A percentile compares a stretch with the other conserved stretches of the same genome.
Evolutionary conservation across 2,113 vertebrate genomes (phyloP).

Genomic region (Genyomyrus donnyi): DNA sequence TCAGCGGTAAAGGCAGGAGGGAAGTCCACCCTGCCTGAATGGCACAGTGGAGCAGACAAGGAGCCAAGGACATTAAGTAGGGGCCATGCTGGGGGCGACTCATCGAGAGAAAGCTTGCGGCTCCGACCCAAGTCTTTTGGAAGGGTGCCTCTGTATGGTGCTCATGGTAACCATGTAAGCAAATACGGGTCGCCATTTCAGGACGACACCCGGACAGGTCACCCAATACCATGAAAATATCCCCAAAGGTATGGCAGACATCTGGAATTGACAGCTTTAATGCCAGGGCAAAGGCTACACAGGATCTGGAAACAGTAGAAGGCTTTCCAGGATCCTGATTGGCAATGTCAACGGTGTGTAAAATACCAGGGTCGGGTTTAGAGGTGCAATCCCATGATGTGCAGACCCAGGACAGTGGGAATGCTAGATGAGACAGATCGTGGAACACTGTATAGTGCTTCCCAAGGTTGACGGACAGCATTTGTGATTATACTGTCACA

Average conservation of each 20-base stretch:
- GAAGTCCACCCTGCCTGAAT: neutral
- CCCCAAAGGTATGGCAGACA: conserved; percentile 52
- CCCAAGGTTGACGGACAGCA: neutral
- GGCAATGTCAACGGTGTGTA: conserved; percentile 45
- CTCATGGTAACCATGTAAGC: conserved; percentile 58
- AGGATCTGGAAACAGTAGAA: conserved; percentile 56
- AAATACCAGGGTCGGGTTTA: neutral
- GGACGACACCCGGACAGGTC: conserved; percentile 42
- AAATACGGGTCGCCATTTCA: conserved; percentile 60
- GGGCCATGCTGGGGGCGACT: neutral
- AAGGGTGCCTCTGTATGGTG: conserved; percentile 48
- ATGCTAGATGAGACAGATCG: neutral
- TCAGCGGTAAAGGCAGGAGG: neutral
- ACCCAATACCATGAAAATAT: conserved; percentile 66
- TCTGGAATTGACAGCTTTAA: conserved; percentile 56
- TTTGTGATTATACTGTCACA: neutral
- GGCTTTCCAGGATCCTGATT: conserved; percentile 41
- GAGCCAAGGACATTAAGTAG: neutral
- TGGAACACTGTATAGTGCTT: neutral
- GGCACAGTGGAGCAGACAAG: neutral
- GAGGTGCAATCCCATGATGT: neutral
- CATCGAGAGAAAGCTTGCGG: conserved; percentile 7
- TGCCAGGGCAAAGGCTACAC: conserved; percentile 39
- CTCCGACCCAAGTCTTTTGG: conserved; percentile 31
- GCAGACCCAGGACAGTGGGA: neutral